Evolutionary conservation across 2,797 vertebrate species (phyloP).

Genomic region (Neostethus bicornis): DNA sequence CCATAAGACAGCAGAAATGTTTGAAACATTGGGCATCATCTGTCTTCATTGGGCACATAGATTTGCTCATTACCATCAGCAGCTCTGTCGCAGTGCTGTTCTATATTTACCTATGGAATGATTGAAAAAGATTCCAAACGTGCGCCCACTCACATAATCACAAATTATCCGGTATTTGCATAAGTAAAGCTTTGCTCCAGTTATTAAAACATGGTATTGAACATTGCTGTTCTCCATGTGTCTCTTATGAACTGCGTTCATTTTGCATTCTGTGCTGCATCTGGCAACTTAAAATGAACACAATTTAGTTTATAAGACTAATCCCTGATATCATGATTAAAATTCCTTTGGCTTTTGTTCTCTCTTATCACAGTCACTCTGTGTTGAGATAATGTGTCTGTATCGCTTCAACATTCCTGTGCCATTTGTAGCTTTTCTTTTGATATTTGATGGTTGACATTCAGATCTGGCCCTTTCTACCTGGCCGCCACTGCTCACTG

Average conservation of each 20-base stretch:
- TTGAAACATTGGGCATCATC: slow-evolving; percentile 7
- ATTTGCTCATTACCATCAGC: slow-evolving; percentile 41
- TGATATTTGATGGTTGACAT: slow-evolving; percentile 82
- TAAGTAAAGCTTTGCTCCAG: slow-evolving; percentile 63
- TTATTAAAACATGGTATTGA: slow-evolving; percentile 68
- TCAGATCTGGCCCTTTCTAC: slow-evolving; percentile 67
- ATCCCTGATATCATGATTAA: slow-evolving; percentile 72
- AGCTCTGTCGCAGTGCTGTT: slow-evolving; percentile 38
- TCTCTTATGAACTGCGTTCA: slow-evolving; percentile 59
- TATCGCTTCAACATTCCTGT: slow-evolving; percentile 46
- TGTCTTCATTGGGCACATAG: slow-evolving; percentile 7
- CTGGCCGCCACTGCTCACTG: slow-evolving; percentile 46
- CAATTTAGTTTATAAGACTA: slow-evolving; percentile 60
- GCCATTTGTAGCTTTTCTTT: slow-evolving; percentile 69
- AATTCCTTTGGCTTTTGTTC: slow-evolving; percentile 67
- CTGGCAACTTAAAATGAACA: slow-evolving; percentile 66
- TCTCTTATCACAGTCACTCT: slow-evolving; percentile 65
- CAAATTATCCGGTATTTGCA: slow-evolving; percentile 70
- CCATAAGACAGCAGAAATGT: slow-evolving; percentile 12
- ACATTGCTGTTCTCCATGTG: slow-evolving; percentile 58
- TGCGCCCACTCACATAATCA: slow-evolving; percentile 65
- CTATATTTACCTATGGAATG: slow-evolving; percentile 41
- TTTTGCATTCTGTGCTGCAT: slow-evolving; percentile 56
- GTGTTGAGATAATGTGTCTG: slow-evolving; percentile 66
- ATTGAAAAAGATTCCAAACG: slow-evolving; percentile 60